A percentile compares a stretch with the other conserved stretches of the same genome.
Conservation (phyloP, 2,888 invertebrate species). For the Epiperipatus broadwayi region DNA sequence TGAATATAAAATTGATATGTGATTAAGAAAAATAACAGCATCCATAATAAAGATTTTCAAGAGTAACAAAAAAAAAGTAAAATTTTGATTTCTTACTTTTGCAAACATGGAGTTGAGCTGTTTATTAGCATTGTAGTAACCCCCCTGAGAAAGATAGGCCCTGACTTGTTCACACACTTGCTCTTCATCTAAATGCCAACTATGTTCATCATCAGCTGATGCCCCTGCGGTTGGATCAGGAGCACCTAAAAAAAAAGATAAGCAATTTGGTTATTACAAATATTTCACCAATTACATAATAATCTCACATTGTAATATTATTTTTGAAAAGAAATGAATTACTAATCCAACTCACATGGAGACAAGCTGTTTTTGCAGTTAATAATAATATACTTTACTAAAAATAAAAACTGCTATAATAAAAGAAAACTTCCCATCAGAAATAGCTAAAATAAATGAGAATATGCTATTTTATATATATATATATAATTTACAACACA, state of each 20-base stretch:
- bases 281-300: not conserved
- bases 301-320: not conserved
- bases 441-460: no score
- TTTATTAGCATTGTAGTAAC: conserved; percentile 62
- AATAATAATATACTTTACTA: no score
- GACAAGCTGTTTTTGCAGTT: no score
- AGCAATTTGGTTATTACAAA: not conserved
- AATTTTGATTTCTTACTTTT: conserved; percentile 48
- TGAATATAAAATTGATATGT: no score
- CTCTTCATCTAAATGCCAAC: conserved; percentile 68
- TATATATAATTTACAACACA: no score
- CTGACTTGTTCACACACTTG: conserved; percentile 70
- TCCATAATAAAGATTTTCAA: no score
- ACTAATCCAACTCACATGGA: no score
- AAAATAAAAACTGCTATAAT: no score
- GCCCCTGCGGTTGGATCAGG: conserved; percentile 72
- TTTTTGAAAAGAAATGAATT: not conserved
- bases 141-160: conserved; percentile 58
- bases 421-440: no score
- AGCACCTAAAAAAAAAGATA: conserved; percentile 37
- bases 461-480: no score
- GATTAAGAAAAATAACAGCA: no score
- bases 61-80: not conserved
- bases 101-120: conserved; percentile 65
- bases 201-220: conserved; percentile 60